Base-by-base conservation (phyloP, 1,140 invertebrate genomes). In the Liolophura sinensis region DNA sequence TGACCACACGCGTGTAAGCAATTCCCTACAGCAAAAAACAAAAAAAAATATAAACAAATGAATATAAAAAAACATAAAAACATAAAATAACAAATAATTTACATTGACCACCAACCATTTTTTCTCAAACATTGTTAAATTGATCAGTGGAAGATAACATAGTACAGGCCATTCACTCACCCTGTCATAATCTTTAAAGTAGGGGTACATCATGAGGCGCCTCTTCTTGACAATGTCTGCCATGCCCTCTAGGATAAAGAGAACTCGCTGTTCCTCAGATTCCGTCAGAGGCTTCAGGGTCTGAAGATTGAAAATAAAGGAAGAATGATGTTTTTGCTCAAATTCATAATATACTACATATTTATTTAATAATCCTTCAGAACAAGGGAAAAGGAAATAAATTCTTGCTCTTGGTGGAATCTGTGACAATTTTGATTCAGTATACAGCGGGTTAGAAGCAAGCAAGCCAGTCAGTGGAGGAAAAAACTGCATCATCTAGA, bases 141-240 rank as follows among this genome's bases (percentile, higher is more conserved):
- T n/a, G n/a, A n/a, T n/a, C 49, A 51, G 14, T 54, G n/a, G n/a
- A 54, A n/a, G 24, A 54, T 54, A 54, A 3, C 24, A 5, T 12
- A 54, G 12, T 12, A 20, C 7, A 54, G 31, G n/a, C n/a, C 48
- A 48, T 18, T 31, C n/a, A 63, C 74, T 60, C 70, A 85, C 84
- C 69, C 82, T 75, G 71, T 85, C 84, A 73, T 76, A 84, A 69
- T 84, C 83, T 72, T 84, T 84, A 71, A 84, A 84, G 64, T 83
- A 85, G 24, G 79, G 78, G 65, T 82, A 83, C 65, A 85, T 77
- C 72, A 81, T 75, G 7, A 84, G 66, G 48, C 82, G 65, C 20
- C 78, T 64, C 54, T 79, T 73, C 24, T 65, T 58, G n/a, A 83
- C 81, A 68, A 82, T 72, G 55, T 83, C 78, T 0, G 69, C 65